These are phyloP conservation scores for Psephotus haematonotus DNA, from an alignment of 2,113 vertebrate species.

Conservation along the genomic window DNA sequence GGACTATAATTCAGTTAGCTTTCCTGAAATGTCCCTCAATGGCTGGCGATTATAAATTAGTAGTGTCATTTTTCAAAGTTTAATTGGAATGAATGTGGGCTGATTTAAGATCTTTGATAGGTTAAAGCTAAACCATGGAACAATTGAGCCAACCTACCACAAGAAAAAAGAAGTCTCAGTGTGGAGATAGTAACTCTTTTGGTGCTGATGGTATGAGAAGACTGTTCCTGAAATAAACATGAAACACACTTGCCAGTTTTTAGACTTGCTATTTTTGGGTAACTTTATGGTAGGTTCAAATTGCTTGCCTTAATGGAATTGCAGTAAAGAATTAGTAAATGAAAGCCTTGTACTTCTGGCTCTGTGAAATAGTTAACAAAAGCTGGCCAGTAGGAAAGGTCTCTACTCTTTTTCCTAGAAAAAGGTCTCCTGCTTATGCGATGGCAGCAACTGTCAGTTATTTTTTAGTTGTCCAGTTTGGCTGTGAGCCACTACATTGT, in stretches of 20 bases:
- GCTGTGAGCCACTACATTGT: neutral
- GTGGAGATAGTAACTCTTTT: neutral
- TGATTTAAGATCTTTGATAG: neutral
- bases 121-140: neutral
- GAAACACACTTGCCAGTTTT: neutral
- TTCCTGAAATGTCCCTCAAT: neutral
- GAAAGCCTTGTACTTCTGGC: neutral
- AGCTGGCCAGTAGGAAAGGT: neutral
- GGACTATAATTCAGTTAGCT: neutral
- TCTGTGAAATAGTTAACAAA: neutral
- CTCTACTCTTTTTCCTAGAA: neutral
- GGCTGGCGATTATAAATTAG: constrained; percentile 1
- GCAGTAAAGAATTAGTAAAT: neutral
- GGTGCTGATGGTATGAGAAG: neutral
- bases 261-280: neutral
- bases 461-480: neutral
- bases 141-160: neutral
- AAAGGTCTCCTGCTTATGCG: neutral
- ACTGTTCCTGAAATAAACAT: neutral
- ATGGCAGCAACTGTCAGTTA: neutral
- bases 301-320: neutral
- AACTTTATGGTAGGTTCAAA: neutral
- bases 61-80: neutral
- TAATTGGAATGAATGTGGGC: neutral
- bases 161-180: neutral